phyloP scores from a whole-genome alignment of 2,888 invertebrate genomes.

The Agonopterix heracliana region DNA sequence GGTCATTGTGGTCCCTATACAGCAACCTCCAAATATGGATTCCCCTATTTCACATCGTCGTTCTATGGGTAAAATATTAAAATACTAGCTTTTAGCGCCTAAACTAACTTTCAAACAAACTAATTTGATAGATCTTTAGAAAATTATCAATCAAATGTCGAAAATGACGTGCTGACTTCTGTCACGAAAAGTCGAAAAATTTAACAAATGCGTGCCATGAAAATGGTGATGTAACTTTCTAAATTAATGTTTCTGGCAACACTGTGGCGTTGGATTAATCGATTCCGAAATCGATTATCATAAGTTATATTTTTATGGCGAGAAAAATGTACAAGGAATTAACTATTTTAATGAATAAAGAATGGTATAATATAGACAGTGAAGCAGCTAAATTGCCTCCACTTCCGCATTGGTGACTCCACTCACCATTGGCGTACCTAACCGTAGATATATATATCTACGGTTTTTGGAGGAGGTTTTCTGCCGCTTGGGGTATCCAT shows the following conservation, averaged over 20 bases:
- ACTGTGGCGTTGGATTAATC: slow-evolving; percentile 16
- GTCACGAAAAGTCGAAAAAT: slow-evolving; percentile 74
- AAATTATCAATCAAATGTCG: slow-evolving; percentile 77
- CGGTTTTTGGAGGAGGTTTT: too few species aligned
- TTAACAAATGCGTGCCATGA: slow-evolving; percentile 71
- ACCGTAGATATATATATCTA: too few species aligned
- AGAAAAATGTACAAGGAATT: too few species aligned
- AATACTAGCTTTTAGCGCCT: slow-evolving; percentile 67
- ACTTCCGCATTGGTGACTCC: too few species aligned
- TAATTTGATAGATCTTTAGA: slow-evolving; percentile 73
- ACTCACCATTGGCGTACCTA: too few species aligned
- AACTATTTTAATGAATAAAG: too few species aligned
- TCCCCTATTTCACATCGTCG: slow-evolving; percentile 60
- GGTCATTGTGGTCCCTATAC: slow-evolving; percentile 52
- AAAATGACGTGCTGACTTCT: slow-evolving; percentile 76
- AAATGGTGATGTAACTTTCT: slow-evolving; percentile 68
- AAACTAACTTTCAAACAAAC: slow-evolving; percentile 75
- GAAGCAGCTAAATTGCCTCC: too few species aligned
- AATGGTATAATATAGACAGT: too few species aligned
- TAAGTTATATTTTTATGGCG: background rate
- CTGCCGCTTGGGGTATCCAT: too few species aligned
- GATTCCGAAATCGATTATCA: background rate
- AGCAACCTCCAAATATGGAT: slow-evolving; percentile 50
- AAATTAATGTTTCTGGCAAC: slow-evolving; percentile 48
- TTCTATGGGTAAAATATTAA: slow-evolving; percentile 41